These are phyloP conservation scores for Heliconius erato DNA, from an alignment of 2,888 invertebrate genomes.

Conservation along the genomic window DNA sequence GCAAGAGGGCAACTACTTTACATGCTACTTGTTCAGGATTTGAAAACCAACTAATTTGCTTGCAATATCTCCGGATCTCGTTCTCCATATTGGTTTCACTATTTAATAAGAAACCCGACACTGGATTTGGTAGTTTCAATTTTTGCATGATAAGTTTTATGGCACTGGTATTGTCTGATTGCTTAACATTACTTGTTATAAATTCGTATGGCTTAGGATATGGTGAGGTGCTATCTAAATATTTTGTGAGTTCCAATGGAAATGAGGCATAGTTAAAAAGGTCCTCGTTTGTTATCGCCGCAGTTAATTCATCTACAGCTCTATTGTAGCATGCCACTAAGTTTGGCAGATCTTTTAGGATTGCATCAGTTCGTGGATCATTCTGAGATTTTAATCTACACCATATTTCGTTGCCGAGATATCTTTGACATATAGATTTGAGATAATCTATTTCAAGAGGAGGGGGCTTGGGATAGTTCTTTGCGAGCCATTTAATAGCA, in stretches of 20 bases:
- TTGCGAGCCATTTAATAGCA: slow-evolving; percentile 82
- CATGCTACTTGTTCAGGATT: slow-evolving; percentile 80
- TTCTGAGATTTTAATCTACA: slow-evolving; percentile 77
- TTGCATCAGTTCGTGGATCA: slow-evolving; percentile 71
- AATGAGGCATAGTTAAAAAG: slow-evolving; percentile 87
- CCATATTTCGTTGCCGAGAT: slow-evolving; percentile 88
- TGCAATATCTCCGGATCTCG: slow-evolving; percentile 81
- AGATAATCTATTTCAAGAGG: slow-evolving; percentile 86
- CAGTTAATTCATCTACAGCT: slow-evolving; percentile 87
- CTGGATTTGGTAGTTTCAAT: slow-evolving; percentile 84
- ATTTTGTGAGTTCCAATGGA: slow-evolving; percentile 87
- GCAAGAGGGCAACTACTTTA: slow-evolving; percentile 78
- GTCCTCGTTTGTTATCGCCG: slow-evolving; percentile 86
- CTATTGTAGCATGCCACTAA: slow-evolving; percentile 88
- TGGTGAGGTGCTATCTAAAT: slow-evolving; percentile 78
- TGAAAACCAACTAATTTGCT: slow-evolving; percentile 80
- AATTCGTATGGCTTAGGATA: slow-evolving; percentile 89
- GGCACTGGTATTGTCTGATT: slow-evolving; percentile 76
- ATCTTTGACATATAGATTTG: slow-evolving; percentile 83
- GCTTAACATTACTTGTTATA: slow-evolving; percentile 87
- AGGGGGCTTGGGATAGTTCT: slow-evolving; percentile 79
- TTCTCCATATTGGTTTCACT: slow-evolving; percentile 76
- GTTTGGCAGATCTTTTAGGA: slow-evolving; percentile 85
- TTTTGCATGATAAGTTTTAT: slow-evolving; percentile 84
- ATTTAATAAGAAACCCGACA: slow-evolving; percentile 75